Evolutionary conservation across 35 echinoderm and acorn worm genomes (phyloP).

Genomic region (Ophiothrix spiculata): DNA sequence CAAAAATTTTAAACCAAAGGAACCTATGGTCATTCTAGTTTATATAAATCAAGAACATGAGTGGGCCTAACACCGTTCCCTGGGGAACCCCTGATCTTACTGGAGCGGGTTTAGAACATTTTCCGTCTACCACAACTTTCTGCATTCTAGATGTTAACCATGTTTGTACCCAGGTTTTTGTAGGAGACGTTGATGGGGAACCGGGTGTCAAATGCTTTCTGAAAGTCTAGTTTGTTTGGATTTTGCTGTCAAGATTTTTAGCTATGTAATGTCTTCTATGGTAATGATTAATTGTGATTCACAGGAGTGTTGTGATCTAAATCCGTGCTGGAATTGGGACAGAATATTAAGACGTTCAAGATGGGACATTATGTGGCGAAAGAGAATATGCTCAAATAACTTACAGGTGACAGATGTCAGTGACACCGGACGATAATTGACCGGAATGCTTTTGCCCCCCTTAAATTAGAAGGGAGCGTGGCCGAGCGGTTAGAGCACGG

Average conservation of each 20-base stretch:
- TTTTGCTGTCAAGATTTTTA: background rate
- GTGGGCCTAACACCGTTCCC: too few relatives aligned
- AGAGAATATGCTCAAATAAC: too few relatives aligned
- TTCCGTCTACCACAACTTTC: too few relatives aligned
- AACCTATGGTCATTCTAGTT: too few relatives aligned
- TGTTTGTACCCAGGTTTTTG: background rate
- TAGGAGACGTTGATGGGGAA: background rate
- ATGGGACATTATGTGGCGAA: background rate
- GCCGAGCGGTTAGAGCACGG: too few relatives aligned
- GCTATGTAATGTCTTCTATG: background rate
- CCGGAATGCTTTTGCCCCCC: background rate
- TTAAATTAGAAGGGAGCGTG: too few relatives aligned
- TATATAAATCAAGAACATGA: too few relatives aligned
- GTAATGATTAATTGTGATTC: background rate
- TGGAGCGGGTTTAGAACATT: too few relatives aligned
- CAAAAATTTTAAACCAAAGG: too few relatives aligned
- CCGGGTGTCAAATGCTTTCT: background rate
- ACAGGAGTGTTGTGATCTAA: background rate
- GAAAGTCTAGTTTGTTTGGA: background rate
- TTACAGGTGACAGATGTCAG: background rate
- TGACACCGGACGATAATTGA: background rate
- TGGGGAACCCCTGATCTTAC: too few relatives aligned
- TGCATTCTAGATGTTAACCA: background rate
- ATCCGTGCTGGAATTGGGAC: background rate
- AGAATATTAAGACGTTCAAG: background rate